Evolutionary conservation across 37 sponge, comb jelly and placozoan genomes (phyloP).

Genomic region (Haliclona indistincta): DNA sequence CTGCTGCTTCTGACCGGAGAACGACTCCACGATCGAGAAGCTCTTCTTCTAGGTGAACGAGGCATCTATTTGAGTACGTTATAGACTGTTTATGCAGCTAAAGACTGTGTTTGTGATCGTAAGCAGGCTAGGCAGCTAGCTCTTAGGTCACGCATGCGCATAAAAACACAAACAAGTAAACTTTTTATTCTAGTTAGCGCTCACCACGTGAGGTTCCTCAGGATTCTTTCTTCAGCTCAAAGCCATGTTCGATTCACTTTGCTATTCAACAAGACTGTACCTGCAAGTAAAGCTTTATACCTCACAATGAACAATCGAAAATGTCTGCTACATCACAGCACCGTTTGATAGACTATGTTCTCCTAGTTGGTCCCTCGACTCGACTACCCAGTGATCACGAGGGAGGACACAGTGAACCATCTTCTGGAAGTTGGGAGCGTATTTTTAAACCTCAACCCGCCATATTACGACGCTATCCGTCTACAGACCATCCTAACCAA

Average conservation of each 20-base stretch:
- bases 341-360: conserved; percentile 42
- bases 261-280: too few species aligned
- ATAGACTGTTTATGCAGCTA: background rate
- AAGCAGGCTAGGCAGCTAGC: background rate
- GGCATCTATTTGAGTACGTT: conserved; percentile 19
- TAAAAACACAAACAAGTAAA: too few species aligned
- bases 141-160: conserved; percentile 22
- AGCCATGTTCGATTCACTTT: too few species aligned
- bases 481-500: conserved; percentile 12
- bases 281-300: too few species aligned
- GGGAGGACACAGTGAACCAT: background rate
- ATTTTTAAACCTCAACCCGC: conserved; percentile 19
- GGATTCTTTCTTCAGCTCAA: too few species aligned
- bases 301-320: too few species aligned
- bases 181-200: too few species aligned
- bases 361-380: conserved; percentile 50
- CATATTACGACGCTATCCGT: conserved; percentile 47
- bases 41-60: conserved; percentile 27
- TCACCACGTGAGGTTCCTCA: too few species aligned
- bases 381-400: background rate
- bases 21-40: conserved; percentile 41
- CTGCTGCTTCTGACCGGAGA: conserved; percentile 28
- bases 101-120: background rate
- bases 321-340: background rate
- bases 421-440: conserved; percentile 8